A percentile compares a stretch with the other conserved stretches of the same genome.
Evolutionary conservation across 2,113 vertebrate species (phyloP).

Genomic region (Mormyrus lacerda): DNA sequence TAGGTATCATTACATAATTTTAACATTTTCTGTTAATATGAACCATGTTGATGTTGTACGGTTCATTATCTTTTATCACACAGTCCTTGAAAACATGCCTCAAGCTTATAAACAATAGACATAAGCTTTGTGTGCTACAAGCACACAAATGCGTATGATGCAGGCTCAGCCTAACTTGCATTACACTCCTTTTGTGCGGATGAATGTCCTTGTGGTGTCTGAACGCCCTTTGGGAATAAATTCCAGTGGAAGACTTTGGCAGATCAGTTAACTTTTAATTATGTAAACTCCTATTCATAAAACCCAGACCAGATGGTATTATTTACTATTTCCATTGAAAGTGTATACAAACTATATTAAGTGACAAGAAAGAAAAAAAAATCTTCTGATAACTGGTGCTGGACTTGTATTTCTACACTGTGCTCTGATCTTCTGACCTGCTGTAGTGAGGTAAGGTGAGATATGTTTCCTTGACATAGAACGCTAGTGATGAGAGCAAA

Average conservation of each 20-base stretch:
- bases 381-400: conserved; percentile 2
- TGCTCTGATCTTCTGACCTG: conserved; percentile 3
- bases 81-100: neutral
- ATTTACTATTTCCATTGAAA: conserved; percentile 2
- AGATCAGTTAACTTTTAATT: conserved; percentile 1
- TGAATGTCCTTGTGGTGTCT: neutral
- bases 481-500: conserved; percentile 10
- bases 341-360: neutral
- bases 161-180: neutral
- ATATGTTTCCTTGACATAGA: conserved; percentile 17
- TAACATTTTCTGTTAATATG: neutral
- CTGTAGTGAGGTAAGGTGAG: neutral
- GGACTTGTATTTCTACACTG: neutral
- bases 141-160: neutral
- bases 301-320: neutral
- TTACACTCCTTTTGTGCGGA: neutral
- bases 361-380: neutral
- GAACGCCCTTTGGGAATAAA: neutral
- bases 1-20: neutral
- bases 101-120: neutral
- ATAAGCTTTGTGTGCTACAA: neutral
- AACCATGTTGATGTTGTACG: neutral
- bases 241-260: neutral
- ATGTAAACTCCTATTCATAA: neutral
- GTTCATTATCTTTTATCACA: neutral